phyloP scores from a whole-genome alignment of 2,113 vertebrate species.

The Ictidomys tridecemlineatus region DNA sequence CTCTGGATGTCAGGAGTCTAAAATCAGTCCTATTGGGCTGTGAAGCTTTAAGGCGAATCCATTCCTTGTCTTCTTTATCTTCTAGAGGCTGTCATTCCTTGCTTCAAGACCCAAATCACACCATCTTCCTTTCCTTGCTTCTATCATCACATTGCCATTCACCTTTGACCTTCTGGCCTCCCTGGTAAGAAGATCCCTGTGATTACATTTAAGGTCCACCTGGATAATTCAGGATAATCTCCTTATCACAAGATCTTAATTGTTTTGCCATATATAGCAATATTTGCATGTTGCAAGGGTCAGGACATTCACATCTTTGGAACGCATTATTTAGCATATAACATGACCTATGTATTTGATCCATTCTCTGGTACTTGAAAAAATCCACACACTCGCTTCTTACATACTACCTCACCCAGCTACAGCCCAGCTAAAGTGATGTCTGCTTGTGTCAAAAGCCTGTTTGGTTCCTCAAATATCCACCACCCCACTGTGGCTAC shows the following conservation, averaged over 20 bases:
- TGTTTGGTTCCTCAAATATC: not conserved
- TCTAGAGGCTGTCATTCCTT: not conserved
- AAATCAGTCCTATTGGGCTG: not conserved
- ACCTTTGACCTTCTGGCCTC: not conserved
- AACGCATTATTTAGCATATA: not conserved
- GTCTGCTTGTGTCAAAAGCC: not conserved
- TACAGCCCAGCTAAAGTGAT: not conserved
- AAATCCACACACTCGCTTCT: not conserved
- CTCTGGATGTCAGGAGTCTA: not conserved
- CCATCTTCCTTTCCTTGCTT: not conserved
- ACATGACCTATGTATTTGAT: not conserved
- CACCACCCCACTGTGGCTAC: not conserved
- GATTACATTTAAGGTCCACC: not conserved
- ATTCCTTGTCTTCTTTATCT: not conserved
- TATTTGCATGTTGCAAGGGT: not conserved
- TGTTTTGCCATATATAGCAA: not conserved
- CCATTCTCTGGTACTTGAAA: not conserved
- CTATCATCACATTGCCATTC: not conserved
- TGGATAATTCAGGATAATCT: not conserved
- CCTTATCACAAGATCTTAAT: not conserved
- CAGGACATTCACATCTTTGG: not conserved
- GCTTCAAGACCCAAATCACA: not conserved
- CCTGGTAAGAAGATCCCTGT: not conserved
- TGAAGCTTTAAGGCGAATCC: not conserved
- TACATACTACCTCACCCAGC: not conserved